Evolutionary conservation across 2,797 vertebrate genomes (phyloP).

Genomic region (Pangasius krempfi): DNA sequence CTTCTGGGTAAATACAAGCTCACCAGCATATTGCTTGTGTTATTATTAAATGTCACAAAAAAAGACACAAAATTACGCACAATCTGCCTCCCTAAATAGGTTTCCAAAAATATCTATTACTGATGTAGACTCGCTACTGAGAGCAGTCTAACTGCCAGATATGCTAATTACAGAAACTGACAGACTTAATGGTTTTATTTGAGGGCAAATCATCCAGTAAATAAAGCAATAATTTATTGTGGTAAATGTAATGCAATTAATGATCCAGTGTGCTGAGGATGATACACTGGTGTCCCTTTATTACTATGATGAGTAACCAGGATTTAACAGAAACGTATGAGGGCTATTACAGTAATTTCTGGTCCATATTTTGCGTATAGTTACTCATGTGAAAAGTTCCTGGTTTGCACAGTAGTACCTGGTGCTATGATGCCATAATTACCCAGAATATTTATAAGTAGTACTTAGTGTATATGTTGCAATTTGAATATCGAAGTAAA

Average conservation of each 20-base stretch:
- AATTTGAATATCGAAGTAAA: neutral
- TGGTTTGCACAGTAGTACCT: neutral
- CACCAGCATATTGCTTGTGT: neutral
- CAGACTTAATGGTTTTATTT: neutral
- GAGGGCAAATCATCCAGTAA: neutral
- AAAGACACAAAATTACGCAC: neutral
- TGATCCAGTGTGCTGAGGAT: neutral
- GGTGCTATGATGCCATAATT: neutral
- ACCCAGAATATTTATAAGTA: neutral
- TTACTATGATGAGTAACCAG: neutral
- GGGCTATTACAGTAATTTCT: neutral
- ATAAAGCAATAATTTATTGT: neutral
- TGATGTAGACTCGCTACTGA: slow-evolving; percentile 6
- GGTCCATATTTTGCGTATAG: neutral
- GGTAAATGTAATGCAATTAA: neutral
- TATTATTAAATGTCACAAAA: slow-evolving; percentile 1
- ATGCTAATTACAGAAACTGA: slow-evolving; percentile 20
- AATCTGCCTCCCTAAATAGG: slow-evolving; percentile 5
- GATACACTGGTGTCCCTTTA: neutral
- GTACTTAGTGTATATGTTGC: neutral
- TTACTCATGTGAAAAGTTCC: neutral
- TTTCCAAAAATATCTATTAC: slow-evolving; percentile 22
- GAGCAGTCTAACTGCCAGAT: neutral
- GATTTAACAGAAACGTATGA: neutral
- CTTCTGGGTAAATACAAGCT: neutral